Evolutionary conservation across 2,797 vertebrate species (phyloP).

Genomic region (Dicrostonyx torquatus): DNA sequence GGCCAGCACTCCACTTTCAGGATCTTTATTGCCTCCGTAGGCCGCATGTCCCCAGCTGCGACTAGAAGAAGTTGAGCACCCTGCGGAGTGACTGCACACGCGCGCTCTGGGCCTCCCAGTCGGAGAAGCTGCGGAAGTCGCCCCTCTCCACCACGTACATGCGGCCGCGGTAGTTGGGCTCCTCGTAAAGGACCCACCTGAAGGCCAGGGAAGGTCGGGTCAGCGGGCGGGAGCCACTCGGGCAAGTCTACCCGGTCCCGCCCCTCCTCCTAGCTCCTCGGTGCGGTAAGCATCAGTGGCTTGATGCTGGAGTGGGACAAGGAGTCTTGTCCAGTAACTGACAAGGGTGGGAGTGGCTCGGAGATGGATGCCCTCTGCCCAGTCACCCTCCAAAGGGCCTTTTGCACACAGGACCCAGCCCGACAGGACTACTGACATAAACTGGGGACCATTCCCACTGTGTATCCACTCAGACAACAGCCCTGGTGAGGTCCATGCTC

Average conservation of each 20-base stretch:
- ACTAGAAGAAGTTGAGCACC: conserved; percentile 94
- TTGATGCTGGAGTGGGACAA: too few species aligned
- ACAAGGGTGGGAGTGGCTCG: neutral
- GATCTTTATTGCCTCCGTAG: conserved; percentile 83
- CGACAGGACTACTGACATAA: neutral
- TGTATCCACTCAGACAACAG: neutral
- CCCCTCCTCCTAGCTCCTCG: neutral
- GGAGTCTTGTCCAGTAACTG: neutral
- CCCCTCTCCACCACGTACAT: conserved; percentile 96
- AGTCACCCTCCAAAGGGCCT: neutral
- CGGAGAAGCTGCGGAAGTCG: conserved; percentile 90
- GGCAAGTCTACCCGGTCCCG: too few species aligned
- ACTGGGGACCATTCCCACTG: neutral
- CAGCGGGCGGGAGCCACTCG: neutral
- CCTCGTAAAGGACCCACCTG: conserved; percentile 96
- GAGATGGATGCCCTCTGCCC: too few species aligned
- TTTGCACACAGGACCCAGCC: neutral
- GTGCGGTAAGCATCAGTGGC: neutral
- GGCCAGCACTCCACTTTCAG: conserved; percentile 75
- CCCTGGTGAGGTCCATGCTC: too few species aligned
- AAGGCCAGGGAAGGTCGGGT: conserved; percentile 27
- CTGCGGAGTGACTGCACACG: conserved; percentile 94
- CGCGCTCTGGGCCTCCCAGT: conserved; percentile 92
- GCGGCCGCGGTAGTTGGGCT: conserved; percentile 94
- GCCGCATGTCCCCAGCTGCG: neutral